Evolutionary conservation across 2,113 vertebrate species (phyloP).

Genomic region (Pristiophorus japonicus): DNA sequence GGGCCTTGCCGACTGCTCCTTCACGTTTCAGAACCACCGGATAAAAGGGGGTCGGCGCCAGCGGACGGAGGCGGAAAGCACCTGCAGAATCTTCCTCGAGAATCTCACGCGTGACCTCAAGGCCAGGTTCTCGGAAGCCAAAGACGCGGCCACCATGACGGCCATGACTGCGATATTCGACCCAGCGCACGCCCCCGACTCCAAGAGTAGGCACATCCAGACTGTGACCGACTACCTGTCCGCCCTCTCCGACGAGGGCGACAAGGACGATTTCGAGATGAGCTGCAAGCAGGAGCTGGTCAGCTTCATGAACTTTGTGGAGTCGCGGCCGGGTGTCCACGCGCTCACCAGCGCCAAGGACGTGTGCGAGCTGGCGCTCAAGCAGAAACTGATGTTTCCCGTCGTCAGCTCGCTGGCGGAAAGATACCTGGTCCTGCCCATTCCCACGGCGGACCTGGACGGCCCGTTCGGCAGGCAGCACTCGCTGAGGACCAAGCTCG

Average conservation of each 20-base stretch:
- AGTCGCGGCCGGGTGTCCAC: not conserved
- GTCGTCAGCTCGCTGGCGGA: not conserved
- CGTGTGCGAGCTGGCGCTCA: slow-evolving; percentile 8
- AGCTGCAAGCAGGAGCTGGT: slow-evolving; percentile 35
- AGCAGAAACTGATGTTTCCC: slow-evolving; percentile 18
- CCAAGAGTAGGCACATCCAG: slow-evolving; percentile 11
- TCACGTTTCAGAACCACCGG: not conserved
- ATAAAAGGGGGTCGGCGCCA: not conserved
- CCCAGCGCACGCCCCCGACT: not conserved
- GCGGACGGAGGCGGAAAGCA: not conserved
- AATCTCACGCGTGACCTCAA: not conserved
- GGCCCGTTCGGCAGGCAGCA: not conserved
- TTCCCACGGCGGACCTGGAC: not conserved
- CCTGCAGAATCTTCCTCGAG: not conserved
- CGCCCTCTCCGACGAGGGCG: not conserved
- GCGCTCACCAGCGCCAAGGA: not conserved
- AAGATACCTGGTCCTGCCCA: not conserved
- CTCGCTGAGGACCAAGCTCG: not conserved
- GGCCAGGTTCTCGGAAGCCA: not conserved
- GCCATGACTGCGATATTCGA: slow-evolving; percentile 22
- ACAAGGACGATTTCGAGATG: slow-evolving; percentile 2
- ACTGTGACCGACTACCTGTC: slow-evolving; percentile 21
- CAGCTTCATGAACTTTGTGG: slow-evolving; percentile 33
- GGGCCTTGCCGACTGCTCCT: not conserved
- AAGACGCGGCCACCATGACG: not conserved